A percentile compares a stretch with the other conserved stretches of the same genome.
phyloP scores from a whole-genome alignment of 1,140 invertebrate genomes.

The Drosophila ogumai region DNA sequence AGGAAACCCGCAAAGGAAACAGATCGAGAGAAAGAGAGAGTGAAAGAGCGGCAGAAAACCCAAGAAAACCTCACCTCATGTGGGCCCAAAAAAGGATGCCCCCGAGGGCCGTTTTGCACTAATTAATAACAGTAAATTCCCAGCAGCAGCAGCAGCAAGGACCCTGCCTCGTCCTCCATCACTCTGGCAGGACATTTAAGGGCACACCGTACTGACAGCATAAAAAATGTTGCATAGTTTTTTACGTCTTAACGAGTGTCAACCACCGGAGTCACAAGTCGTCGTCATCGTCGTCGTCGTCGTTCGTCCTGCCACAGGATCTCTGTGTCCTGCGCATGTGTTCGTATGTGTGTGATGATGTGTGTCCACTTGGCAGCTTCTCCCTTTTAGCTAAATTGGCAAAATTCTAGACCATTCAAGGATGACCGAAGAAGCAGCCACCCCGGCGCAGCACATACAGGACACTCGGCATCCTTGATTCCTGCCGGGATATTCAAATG shows the following conservation, averaged over 20 bases:
- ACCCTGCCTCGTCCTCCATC: background rate
- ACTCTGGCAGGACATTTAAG: conserved; percentile 24
- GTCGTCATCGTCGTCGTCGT: conserved; percentile 15
- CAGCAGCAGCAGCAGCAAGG: conserved; percentile 13
- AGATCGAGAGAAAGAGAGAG: conserved; percentile 1
- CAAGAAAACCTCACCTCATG: conserved; percentile 21
- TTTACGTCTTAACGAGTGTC: conserved; percentile 80
- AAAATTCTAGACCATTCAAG: conserved; percentile 71
- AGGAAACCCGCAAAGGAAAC: conserved; percentile 62
- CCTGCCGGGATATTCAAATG: conserved; percentile 43
- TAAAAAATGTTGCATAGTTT: conserved; percentile 81
- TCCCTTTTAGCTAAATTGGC: conserved; percentile 83
- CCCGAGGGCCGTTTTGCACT: conserved; percentile 81
- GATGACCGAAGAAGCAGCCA: conserved; percentile 19
- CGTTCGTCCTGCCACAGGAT: conserved; percentile 49
- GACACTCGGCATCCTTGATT: conserved; percentile 4
- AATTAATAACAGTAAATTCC: conserved; percentile 81
- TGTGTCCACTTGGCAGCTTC: conserved; percentile 70
- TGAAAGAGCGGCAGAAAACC: conserved; percentile 22
- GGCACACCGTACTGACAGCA: conserved; percentile 57
- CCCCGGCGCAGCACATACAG: background rate
- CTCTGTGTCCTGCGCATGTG: conserved; percentile 37
- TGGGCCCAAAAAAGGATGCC: conserved; percentile 40
- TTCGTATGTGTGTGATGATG: conserved; percentile 21
- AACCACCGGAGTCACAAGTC: conserved; percentile 67